Percentiles rank a stretch among this genome's conserved stretches.
These are phyloP conservation scores for Torymus texanus DNA, from an alignment of 2,888 invertebrate species.

Conservation along the genomic window DNA sequence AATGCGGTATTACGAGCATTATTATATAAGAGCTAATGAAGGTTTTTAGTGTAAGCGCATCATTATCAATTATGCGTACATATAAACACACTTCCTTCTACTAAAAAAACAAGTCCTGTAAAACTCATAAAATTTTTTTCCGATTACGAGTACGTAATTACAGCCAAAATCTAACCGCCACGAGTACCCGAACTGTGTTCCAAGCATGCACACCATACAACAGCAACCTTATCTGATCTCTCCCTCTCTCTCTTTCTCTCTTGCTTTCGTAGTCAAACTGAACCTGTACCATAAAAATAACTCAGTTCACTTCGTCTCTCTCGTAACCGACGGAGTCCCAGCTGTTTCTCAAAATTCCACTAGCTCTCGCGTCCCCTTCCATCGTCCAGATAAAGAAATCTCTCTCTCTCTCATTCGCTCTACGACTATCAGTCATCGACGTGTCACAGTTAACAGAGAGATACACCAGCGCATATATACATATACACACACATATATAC, in stretches of 20 bases:
- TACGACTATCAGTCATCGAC: slow-evolving; percentile 37
- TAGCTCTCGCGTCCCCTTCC: background rate
- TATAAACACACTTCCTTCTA: no score
- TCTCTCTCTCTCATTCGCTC: background rate
- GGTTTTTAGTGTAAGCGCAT: no score
- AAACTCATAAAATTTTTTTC: no score
- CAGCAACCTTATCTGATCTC: background rate
- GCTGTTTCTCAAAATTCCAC: background rate
- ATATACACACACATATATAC: background rate
- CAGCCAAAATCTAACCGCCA: no score
- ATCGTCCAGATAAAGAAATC: slow-evolving; percentile 25
- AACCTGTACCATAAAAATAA: slow-evolving; percentile 31
- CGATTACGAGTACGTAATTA: no score
- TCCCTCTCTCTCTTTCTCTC: background rate
- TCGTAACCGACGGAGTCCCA: background rate
- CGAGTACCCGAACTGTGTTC: no score
- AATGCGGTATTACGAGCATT: no score
- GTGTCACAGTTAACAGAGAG: background rate
- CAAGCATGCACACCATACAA: no score
- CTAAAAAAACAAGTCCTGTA: no score
- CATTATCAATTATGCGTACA: no score
- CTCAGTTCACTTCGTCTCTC: background rate
- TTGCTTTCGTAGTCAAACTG: background rate
- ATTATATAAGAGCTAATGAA: no score
- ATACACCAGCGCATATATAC: background rate